A percentile compares a stretch with the other conserved stretches of the same genome.
phyloP scores from a whole-genome alignment of 2,888 invertebrate genomes.

The Leucophenga montana region DNA sequence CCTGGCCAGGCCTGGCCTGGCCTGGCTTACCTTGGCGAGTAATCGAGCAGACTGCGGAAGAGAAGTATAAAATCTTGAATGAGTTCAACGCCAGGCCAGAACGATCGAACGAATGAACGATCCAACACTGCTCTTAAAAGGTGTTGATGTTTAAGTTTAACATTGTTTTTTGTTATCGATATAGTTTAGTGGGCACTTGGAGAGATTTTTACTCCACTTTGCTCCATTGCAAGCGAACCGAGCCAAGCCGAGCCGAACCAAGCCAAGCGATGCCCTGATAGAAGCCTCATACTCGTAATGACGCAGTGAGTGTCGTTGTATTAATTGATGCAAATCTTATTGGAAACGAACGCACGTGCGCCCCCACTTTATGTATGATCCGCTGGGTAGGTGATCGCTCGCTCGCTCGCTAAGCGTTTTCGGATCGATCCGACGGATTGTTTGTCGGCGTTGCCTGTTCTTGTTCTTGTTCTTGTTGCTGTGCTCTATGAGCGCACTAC shows the following conservation, averaged over 20 bases:
- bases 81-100: neutral
- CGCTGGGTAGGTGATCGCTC: slow-evolving; percentile 8
- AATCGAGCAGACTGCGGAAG: too few relatives aligned
- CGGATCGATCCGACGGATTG: neutral
- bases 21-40: too few relatives aligned
- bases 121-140: slow-evolving; percentile 57
- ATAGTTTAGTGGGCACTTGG: slow-evolving; percentile 61
- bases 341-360: neutral
- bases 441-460: slow-evolving; percentile 8
- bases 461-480: slow-evolving; percentile 18
- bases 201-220: neutral
- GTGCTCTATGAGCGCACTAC: slow-evolving; percentile 29
- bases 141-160: slow-evolving; percentile 72
- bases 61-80: neutral
- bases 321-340: slow-evolving; percentile 12
- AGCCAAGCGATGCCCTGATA: too few relatives aligned
- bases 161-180: slow-evolving; percentile 69
- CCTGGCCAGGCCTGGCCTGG: neutral
- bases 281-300: too few relatives aligned
- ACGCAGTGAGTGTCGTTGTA: neutral
- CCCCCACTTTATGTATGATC: neutral
- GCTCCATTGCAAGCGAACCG: neutral
- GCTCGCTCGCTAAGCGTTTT: slow-evolving; percentile 12
- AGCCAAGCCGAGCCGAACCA: too few relatives aligned
- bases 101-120: neutral